Evolutionary conservation across 2,113 vertebrate genomes (phyloP).

Genomic region (Hippopotamus amphibius): DNA sequence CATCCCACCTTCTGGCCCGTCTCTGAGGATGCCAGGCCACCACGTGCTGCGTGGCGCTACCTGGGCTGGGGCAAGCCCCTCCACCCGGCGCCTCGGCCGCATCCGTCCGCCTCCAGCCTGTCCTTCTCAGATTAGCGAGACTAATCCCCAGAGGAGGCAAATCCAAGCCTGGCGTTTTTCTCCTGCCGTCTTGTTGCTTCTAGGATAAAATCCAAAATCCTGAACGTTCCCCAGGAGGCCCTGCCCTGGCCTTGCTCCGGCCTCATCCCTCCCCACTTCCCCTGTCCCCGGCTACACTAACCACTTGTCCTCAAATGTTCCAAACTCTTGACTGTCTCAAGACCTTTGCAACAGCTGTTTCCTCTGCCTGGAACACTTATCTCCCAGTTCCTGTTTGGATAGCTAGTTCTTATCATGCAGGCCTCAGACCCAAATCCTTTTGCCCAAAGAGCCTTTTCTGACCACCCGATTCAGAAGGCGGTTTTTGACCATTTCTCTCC

Average conservation of each 20-base stretch:
- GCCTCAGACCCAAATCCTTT: not conserved
- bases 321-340: not conserved
- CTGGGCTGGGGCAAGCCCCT: rapidly evolving
- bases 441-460: not conserved
- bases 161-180: not conserved
- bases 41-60: rapidly evolving
- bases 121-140: not conserved
- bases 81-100: not conserved
- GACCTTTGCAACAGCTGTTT: not conserved
- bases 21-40: rapidly evolving
- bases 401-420: not conserved
- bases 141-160: not conserved
- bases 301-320: not conserved
- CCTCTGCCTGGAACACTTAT: not conserved
- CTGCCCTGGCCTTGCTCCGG: not conserved
- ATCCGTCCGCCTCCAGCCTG: not conserved
- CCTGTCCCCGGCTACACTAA: not conserved
- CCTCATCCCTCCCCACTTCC: not conserved
- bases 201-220: not conserved
- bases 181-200: not conserved
- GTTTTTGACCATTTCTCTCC: not conserved
- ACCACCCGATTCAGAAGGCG: not conserved
- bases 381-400: not conserved
- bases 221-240: not conserved
- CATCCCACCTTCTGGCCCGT: rapidly evolving